Conservation (phyloP, 2,113 vertebrate genomes). For the Lates calcarifer region DNA sequence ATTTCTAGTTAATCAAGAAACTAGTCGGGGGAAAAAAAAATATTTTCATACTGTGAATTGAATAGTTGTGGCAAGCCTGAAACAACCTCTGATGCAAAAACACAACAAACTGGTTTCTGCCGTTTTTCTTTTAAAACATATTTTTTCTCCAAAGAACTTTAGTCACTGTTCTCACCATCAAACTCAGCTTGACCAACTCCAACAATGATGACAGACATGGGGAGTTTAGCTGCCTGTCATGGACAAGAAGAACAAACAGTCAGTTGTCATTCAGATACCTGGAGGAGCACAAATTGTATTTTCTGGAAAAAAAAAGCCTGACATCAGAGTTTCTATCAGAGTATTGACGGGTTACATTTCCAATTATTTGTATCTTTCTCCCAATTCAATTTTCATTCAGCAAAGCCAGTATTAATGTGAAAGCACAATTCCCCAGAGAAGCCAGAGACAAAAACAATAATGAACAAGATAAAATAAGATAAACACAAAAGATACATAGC, state of each 20-base stretch:
- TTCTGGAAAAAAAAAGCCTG: neutral
- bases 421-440: constrained; percentile 7
- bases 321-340: constrained; percentile 1
- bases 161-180: constrained; percentile 88
- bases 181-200: constrained; percentile 97
- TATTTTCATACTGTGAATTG: neutral
- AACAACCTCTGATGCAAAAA: neutral
- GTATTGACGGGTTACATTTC: neutral
- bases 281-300: constrained; percentile 2
- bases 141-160: neutral
- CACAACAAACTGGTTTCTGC: constrained; percentile 5
- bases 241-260: constrained; percentile 58
- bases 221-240: constrained; percentile 93
- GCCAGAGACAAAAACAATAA: constrained; percentile 26
- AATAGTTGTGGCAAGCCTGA: neutral
- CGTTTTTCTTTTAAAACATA: neutral
- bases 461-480: constrained; percentile 23
- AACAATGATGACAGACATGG: constrained; percentile 97
- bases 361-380: constrained; percentile 29
- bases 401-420: constrained; percentile 11
- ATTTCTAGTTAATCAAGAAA: neutral
- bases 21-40: neutral
- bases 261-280: constrained; percentile 12
- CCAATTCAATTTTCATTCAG: constrained; percentile 17
- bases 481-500: constrained; percentile 34